These are phyloP conservation scores for Tinamus major DNA, from an alignment of 2,797 vertebrate species.

Conservation along the genomic window DNA sequence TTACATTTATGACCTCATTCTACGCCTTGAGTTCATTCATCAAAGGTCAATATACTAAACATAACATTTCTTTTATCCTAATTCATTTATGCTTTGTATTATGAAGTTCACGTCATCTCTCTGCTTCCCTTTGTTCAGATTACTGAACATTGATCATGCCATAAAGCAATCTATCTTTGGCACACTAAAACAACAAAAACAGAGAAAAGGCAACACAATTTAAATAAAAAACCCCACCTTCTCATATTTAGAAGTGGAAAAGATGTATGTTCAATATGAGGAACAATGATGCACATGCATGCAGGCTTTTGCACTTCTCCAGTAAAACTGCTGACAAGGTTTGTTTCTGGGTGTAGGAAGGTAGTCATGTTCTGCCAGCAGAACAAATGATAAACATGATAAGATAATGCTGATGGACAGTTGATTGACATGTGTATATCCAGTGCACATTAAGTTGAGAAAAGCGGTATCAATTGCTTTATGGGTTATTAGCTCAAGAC, in stretches of 20 bases:
- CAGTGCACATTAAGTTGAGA: not conserved
- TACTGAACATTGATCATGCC: not conserved
- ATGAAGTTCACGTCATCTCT: not conserved
- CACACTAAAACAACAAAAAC: not conserved
- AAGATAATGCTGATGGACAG: not conserved
- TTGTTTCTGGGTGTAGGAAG: not conserved
- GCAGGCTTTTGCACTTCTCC: not conserved
- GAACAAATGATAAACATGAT: not conserved
- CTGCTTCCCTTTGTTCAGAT: not conserved
- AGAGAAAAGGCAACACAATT: not conserved
- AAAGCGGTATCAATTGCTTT: not conserved
- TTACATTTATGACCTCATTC: not conserved
- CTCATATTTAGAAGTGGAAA: not conserved
- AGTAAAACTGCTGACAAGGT: not conserved
- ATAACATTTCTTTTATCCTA: not conserved
- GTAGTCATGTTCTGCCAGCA: not conserved
- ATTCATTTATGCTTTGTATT: not conserved
- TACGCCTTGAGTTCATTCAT: not conserved
- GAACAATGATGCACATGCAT: not conserved
- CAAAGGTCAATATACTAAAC: not conserved
- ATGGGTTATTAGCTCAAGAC: not conserved
- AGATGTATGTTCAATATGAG: not conserved
- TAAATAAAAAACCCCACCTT: not conserved
- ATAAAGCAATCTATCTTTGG: accelerated
- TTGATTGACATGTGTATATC: not conserved